Conservation (phyloP, 2,888 invertebrate species). For the Drosophila histrio region DNA sequence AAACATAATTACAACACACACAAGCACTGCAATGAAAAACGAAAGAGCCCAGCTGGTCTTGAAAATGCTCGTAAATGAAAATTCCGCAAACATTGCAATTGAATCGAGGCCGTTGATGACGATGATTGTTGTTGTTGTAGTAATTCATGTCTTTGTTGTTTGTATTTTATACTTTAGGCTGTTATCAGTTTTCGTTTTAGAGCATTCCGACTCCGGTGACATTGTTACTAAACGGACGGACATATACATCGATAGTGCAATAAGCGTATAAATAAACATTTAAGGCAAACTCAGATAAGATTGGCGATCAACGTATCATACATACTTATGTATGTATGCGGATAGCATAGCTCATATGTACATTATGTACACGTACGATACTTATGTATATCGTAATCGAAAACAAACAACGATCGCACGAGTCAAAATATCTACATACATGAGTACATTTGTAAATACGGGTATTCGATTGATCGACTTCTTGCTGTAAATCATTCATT, state of each 20-base stretch:
- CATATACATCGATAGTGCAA: conserved; percentile 45
- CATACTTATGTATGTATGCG: background rate
- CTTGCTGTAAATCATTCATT: conserved; percentile 6
- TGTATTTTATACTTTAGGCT: background rate
- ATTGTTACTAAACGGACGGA: conserved; percentile 42
- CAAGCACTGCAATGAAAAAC: conserved; percentile 8
- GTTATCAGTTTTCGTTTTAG: conserved; percentile 32
- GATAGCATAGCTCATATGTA: conserved; percentile 1
- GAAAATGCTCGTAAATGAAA: conserved; percentile 6
- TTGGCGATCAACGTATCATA: conserved; percentile 14
- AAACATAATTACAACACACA: background rate
- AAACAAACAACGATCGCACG: background rate
- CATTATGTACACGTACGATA: conserved; percentile 4
- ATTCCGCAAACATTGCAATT: conserved; percentile 40
- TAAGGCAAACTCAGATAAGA: conserved; percentile 35
- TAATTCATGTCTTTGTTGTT: background rate
- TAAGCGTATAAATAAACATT: conserved; percentile 37
- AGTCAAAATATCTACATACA: background rate
- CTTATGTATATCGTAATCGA: conserved; percentile 2
- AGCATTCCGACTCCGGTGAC: conserved; percentile 10
- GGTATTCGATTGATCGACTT: conserved; percentile 2
- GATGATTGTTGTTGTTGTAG: conserved; percentile 14
- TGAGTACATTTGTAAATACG: background rate
- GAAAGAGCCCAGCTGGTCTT: conserved; percentile 3
- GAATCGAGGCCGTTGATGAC: conserved; percentile 26